phyloP scores from a whole-genome alignment of 1,140 invertebrate genomes.

The Brachionus koreanus region DNA sequence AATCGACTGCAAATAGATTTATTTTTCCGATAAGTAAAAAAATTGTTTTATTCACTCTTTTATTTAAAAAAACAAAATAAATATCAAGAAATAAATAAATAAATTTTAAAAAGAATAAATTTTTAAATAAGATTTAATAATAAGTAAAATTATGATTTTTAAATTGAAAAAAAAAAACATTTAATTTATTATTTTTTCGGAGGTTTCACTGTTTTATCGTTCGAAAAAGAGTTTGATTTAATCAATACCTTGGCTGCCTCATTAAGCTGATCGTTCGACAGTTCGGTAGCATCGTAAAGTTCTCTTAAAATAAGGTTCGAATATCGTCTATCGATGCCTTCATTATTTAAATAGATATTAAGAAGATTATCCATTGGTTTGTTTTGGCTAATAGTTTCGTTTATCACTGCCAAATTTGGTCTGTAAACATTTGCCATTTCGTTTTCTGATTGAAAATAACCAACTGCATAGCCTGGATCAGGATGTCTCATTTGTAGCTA shows the following conservation, averaged over 20 bases:
- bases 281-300: conserved; percentile 26
- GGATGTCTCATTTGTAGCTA: not conserved
- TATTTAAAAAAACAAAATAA: too few species aligned
- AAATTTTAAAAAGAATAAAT: not conserved
- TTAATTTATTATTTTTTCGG: not conserved
- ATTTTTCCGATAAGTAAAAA: not conserved
- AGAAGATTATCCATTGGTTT: conserved; percentile 32
- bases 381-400: not conserved
- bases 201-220: not conserved
- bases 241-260: conserved; percentile 30
- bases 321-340: conserved; percentile 41
- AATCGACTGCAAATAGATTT: too few species aligned
- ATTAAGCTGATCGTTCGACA: conserved; percentile 19
- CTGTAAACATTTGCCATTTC: not conserved
- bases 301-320: conserved; percentile 31
- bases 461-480: not conserved
- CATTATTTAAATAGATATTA: conserved; percentile 39
- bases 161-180: not conserved
- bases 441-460: not conserved
- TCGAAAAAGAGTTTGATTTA: conserved; percentile 8
- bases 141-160: not conserved
- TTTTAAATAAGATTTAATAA: not conserved
- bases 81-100: not conserved
- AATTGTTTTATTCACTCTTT: too few species aligned
- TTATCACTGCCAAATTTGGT: not conserved